Evolutionary conservation across 64 coral and sea anemone genomes (phyloP), one percentile per base, ranked within the genome.

Genomic region (Pocillopora damicornis): DNA sequence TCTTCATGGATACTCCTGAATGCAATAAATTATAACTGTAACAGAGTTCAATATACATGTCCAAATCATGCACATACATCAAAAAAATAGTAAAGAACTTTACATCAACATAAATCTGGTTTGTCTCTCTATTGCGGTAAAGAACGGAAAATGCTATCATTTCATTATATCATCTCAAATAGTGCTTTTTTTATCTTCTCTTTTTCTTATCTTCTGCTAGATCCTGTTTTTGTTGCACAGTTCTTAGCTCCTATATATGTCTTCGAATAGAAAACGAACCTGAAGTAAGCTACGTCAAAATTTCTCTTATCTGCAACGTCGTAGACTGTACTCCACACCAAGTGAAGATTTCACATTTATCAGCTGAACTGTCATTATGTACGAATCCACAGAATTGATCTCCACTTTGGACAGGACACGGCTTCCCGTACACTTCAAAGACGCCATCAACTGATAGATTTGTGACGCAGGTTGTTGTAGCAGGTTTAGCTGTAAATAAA

Each of bases 271-370:
- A 9, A 71, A 69, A n/a, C 67, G 7, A 71, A 71, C 67, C 67
- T 71, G 67, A 71, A 71, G 67, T 78, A 88, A 65, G 64, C 60
- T 42, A 88, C 38, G 35, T 88, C 87, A 15, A 78, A 88, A 63
- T 88, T 88, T 74, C 65, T 65, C 20, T 60, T 20, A 59, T 88
- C 35, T 35, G 78, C 63, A 12, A 66, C 87, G 30, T 88, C 78
- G 75, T 88, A 88, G 57, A 88, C n/a, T n/a, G 42, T 16, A 88
- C 5, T 77, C 87, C 87, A 15, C 75, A 16, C 75, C 87, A 10
- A 37, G 22, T 16, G 10, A 34, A 0, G 74, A 74, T 35, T 45
- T 66, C 13, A 16, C 38, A 64, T 88, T 88, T 5, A 26, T 63
- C 1, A 88, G 75, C 17, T 88, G 22, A 65, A 79, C 87, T 0